These are phyloP conservation scores for Tyrannus savana DNA, from an alignment of 2,113 vertebrate species.

Conservation along the genomic window DNA sequence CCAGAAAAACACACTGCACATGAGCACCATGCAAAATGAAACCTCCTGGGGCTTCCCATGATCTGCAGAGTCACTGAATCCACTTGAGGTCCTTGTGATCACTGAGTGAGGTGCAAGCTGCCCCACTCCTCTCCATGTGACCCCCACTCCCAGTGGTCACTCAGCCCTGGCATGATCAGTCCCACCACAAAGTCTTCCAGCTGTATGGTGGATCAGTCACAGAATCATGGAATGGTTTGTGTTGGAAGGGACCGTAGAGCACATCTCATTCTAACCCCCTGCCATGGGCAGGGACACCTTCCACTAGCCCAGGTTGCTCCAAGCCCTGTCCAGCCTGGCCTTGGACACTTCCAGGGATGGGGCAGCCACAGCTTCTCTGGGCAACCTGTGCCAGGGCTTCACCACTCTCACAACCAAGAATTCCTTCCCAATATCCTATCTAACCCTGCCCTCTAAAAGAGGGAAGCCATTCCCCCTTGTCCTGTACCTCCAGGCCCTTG, in stretches of 20 bases:
- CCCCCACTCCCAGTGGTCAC: neutral
- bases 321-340: neutral
- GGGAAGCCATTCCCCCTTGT: neutral
- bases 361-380: neutral
- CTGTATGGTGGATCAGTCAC: rapidly evolving
- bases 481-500: neutral
- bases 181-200: neutral
- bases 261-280: rapidly evolving
- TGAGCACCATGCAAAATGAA: rapidly evolving
- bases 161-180: neutral
- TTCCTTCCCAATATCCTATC: neutral
- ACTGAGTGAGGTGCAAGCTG: rapidly evolving
- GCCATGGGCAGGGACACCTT: neutral
- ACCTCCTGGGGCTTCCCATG: neutral
- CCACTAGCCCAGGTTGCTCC: neutral
- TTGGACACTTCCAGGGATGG: neutral
- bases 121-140: neutral
- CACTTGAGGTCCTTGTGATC: neutral
- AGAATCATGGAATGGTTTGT: neutral
- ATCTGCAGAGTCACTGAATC: neutral
- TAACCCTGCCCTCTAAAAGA: rapidly evolving
- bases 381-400: neutral
- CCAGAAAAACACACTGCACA: rapidly evolving
- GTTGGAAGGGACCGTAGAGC: rapidly evolving
- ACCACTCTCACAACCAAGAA: rapidly evolving